Evolutionary conservation across 2,888 invertebrate species (phyloP), one percentile per base, ranked within the genome.

Genomic region (Panopea generosa): DNA sequence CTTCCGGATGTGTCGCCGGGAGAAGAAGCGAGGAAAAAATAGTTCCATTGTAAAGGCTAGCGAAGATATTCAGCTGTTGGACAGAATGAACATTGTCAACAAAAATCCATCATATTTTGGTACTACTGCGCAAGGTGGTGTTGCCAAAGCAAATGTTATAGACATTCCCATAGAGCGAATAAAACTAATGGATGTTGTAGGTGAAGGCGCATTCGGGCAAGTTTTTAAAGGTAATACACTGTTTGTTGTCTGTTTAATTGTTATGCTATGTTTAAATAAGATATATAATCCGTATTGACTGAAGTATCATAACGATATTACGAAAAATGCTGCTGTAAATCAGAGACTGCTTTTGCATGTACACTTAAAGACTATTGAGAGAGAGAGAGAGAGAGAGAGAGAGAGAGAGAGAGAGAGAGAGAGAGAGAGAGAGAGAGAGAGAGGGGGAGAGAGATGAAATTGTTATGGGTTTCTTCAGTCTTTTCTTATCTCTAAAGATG

Each of bases 201-300:
- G 97, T 1, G 96, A 97, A 91, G 97, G 97, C 0, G 97, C 96
- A 89, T 97, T 97, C 88, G 97, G 97, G 33, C 96, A 96, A 93
- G 97, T 97, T 52, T 96, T 95, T 90, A 96, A 96, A 95, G 97
- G 97, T 96, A 92, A 86, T 92, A n/a, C n/a, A n/a, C n/a, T n/a
- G n/a, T n/a, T n/a, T n/a, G n/a, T 91, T 2, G 22, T 40, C 14
- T 11, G 14, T 40, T 14, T 11, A 14, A 40, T 40, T 40, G 40
- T 14, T 40, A 40, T 40, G 40, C 14, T 40, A 9, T 40, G 11
- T n/a, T n/a, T n/a, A n/a, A n/a, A n/a, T n/a, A n/a, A n/a, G n/a
- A n/a, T n/a, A n/a, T n/a, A n/a, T n/a, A n/a, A n/a, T n/a, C n/a
- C n/a, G n/a, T n/a, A n/a, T n/a, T n/a, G n/a, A n/a, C n/a, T n/a